Evolutionary conservation across 2,113 vertebrate species (phyloP), one percentile per base, ranked within the genome.

Genomic region (Baryphthengus martii): DNA sequence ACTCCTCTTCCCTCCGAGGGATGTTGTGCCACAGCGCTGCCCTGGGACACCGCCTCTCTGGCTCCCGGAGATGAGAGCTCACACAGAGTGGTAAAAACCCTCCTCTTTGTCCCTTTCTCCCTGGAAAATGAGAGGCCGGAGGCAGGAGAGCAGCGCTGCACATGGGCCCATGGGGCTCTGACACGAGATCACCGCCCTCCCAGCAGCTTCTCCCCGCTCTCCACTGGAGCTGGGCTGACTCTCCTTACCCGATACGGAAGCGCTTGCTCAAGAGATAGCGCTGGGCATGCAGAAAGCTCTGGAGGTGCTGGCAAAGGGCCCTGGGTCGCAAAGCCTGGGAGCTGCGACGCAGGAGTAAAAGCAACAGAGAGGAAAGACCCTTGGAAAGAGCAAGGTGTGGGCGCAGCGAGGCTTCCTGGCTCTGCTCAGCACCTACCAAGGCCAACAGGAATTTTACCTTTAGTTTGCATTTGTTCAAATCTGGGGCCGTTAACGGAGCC

Each of bases 81-180:
- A 24, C 13, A 31, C 15, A 14, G 50, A 12, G 45, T n/a, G 19
- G 11, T 55, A 44, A 76, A 81, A 81, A 68, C 18, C 13, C 55
- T 35, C 26, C 35, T 49, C 20, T 42, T 87, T 78, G 31, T 4
- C n/a, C 24, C 18, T 21, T 74, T 70, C 71, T 23, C 25, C 37
- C 49, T 28, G 37, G 37, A 63, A 62, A 63, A 52, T 26, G 1
- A 1, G 47, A 68, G 31, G 2, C 26, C 65, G 25, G 25, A 33
- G 20, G 17, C 24, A 28, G 58, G 33, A 14, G 45, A 53, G n/a
- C 66, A 39, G 26, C 31, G 11, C 59, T 25, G 25, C 12, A 13
- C 0, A 2, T 17, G 33, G 9, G 35, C 16, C 35, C 0, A 1
- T 13, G 33, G 21, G 17, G 29, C 29, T 74, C n/a, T 0, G 5